A percentile compares a stretch with the other conserved stretches of the same genome.
These are phyloP conservation scores for Meiosimyza platycephala DNA, from an alignment of 2,888 invertebrate genomes.

Conservation along the genomic window DNA sequence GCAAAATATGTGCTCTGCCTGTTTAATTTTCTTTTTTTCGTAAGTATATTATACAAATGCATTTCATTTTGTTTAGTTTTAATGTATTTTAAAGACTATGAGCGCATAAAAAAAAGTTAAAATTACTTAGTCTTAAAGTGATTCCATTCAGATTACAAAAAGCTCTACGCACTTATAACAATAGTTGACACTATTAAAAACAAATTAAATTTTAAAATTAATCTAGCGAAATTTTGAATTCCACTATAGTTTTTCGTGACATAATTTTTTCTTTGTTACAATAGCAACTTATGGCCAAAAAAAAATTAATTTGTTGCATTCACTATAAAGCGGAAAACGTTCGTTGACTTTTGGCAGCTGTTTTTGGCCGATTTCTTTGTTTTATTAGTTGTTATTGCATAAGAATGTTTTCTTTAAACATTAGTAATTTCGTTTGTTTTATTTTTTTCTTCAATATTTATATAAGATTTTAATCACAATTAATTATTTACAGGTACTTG, in stretches of 20 bases:
- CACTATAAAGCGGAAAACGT: no score
- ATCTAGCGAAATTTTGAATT: no score
- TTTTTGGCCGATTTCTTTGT: no score
- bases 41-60: slow-evolving; percentile 68
- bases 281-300: no score
- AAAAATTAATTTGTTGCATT: no score
- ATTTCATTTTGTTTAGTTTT: neutral
- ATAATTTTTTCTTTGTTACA: no score
- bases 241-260: no score
- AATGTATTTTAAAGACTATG: neutral
- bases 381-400: slow-evolving; percentile 24
- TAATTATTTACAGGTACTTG: slow-evolving; percentile 65
- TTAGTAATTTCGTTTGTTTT: slow-evolving; percentile 18
- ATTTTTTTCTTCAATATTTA: slow-evolving; percentile 14
- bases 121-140: neutral
- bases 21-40: slow-evolving; percentile 79
- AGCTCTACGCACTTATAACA: neutral
- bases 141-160: neutral
- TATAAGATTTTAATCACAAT: slow-evolving; percentile 7
- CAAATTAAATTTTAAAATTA: no score
- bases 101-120: neutral
- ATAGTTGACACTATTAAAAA: no score
- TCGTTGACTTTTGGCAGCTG: no score
- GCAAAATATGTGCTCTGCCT: slow-evolving; percentile 79
- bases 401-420: slow-evolving; percentile 35